Base-by-base conservation (phyloP, 2,113 vertebrate species). In the Azemiops feae region DNA sequence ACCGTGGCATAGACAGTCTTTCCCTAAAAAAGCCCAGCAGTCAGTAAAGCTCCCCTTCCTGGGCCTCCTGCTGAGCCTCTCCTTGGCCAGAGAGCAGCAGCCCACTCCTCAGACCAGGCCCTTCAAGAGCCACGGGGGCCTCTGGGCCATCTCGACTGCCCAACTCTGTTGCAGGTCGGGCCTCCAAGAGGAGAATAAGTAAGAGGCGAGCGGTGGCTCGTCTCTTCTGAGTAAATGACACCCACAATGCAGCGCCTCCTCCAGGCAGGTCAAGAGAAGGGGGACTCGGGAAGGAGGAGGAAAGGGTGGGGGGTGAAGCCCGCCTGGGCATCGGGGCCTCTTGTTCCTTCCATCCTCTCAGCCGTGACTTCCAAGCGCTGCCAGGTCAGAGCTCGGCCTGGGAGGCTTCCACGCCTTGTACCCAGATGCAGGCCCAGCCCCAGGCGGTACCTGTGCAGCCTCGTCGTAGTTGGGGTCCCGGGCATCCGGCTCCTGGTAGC, bases 391-490 rank as follows among this genome's bases (percentile, higher is more conserved):
- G 69, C 69, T 86, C 45, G 3, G 43, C 22, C 34, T 12, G 4
- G 43, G 81, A 25, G 20, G 39, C 20, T 22, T 11, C 27, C 60
- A 64, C 27, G 14, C 74, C 45, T 47, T 5, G 0, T 4, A 11
- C 30, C 20, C 39, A 25, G 3, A 22, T 11, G 23, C 45, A 16
- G 30, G 50, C 30, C 20, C 39, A 25, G 3, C 43, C 23, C 45
- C 45, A 16, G 30, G 50, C 11, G 93, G 69, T 93, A 98, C 98
- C 98, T 98, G 98, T n/a, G 97, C 94, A n/a, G 92, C 96, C 92
- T 98, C 98, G 60, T 99, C 98, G 6, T 99, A 98, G 97, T 99
- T 99, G 47, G 98, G 98, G 93, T 99, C 98, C 0, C 95, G 97
- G 6, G 94, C 94, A 0, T 99, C 98, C 0, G 98, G 98, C 89